Conservation (phyloP, 2,888 invertebrate genomes). For the Tridacna gigas region DNA sequence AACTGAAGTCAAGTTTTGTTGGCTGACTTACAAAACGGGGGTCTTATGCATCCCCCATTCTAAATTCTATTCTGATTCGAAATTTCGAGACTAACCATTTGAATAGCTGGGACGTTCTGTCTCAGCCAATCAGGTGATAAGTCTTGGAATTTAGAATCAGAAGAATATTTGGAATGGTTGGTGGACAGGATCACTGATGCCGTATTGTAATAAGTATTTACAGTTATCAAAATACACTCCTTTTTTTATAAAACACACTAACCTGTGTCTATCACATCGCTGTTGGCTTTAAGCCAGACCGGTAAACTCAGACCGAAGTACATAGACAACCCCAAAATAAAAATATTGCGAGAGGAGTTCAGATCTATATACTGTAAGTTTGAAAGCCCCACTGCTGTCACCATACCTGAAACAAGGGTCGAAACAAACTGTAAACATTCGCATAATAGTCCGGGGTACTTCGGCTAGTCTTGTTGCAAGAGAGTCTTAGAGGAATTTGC, state of each 20-base stretch:
- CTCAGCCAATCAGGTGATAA: not conserved
- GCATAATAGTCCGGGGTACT: not conserved
- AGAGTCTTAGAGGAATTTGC: not conserved
- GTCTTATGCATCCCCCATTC: no score
- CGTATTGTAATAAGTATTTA: not conserved
- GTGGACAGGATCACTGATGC: not conserved
- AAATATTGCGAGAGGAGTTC: slow-evolving; percentile 93
- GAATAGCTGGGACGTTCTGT: no score
- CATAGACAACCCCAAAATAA: slow-evolving; percentile 94
- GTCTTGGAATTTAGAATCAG: not conserved
- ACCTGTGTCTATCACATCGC: slow-evolving; percentile 72
- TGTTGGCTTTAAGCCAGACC: slow-evolving; percentile 71
- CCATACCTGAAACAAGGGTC: slow-evolving; percentile 76
- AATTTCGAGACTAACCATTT: no score
- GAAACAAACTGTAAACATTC: slow-evolving; percentile 7
- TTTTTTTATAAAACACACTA: not conserved
- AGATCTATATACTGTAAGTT: slow-evolving; percentile 88
- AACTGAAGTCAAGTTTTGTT: no score
- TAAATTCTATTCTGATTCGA: no score
- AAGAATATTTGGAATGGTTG: not conserved
- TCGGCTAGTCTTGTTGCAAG: not conserved
- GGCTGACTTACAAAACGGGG: no score
- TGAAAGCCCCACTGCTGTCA: slow-evolving; percentile 81
- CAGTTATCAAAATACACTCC: not conserved
- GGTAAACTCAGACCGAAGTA: slow-evolving; percentile 90